Evolutionary conservation across 1,140 invertebrate genomes (phyloP).

Genomic region (Papilio glaucus): DNA sequence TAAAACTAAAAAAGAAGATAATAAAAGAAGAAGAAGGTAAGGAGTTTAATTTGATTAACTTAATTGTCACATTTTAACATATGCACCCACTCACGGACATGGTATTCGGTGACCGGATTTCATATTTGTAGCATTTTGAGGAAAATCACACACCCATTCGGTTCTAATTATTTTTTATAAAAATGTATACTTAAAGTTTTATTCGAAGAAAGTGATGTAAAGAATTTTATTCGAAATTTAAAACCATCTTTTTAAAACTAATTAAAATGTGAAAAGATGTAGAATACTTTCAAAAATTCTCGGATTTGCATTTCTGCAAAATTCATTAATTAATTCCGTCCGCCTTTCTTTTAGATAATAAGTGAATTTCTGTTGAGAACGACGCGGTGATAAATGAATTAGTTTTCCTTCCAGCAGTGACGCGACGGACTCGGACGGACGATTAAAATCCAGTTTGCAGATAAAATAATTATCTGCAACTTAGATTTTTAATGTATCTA

Average conservation of each 20-base stretch:
- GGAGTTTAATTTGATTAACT: no score
- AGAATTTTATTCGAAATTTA: not conserved
- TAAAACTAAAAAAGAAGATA: no score
- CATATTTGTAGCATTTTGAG: no score
- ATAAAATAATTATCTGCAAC: constrained; percentile 32
- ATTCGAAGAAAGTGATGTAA: no score
- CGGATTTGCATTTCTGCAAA: constrained; percentile 12
- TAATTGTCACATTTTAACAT: no score
- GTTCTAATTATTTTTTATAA: no score
- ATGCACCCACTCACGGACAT: no score
- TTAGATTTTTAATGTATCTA: constrained; percentile 13
- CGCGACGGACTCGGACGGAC: not conserved
- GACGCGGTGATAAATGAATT: constrained; percentile 32
- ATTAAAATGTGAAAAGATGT: constrained; percentile 9
- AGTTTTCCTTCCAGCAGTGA: constrained; percentile 17
- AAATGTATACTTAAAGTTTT: no score
- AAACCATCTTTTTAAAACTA: not conserved
- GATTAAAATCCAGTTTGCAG: constrained; percentile 32
- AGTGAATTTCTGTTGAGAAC: constrained; percentile 18
- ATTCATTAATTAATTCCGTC: constrained; percentile 23
- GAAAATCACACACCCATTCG: no score
- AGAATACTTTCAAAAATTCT: constrained; percentile 17
- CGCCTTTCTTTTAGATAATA: constrained; percentile 21
- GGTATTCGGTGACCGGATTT: no score
- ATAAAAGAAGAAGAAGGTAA: no score